phyloP scores from a whole-genome alignment of 1,140 invertebrate genomes.

The Trachelipus rathkii region DNA sequence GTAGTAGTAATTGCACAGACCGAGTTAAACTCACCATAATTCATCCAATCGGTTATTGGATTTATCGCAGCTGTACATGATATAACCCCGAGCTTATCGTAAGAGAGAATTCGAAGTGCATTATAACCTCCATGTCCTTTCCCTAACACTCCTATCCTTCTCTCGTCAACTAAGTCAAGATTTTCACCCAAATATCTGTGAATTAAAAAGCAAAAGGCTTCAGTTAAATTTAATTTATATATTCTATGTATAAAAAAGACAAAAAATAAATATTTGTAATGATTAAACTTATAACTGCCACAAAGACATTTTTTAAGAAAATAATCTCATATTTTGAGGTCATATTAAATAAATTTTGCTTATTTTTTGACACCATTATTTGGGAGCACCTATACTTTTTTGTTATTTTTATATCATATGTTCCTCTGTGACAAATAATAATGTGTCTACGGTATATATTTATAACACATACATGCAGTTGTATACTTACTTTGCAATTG shows the following conservation, averaged over 20 bases:
- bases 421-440: no score
- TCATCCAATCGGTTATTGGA: slow-evolving; percentile 86
- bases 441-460: no score
- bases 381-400: no score
- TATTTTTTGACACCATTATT: no score
- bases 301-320: no score
- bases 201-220: not conserved
- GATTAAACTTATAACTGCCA: no score
- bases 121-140: slow-evolving; percentile 89
- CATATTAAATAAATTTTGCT: no score
- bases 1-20: no score
- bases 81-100: slow-evolving; percentile 69
- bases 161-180: slow-evolving; percentile 75
- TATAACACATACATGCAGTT: no score
- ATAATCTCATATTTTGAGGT: no score
- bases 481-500: slow-evolving; percentile 51
- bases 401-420: no score
- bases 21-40: slow-evolving; percentile 74
- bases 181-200: slow-evolving; percentile 64
- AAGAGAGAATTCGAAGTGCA: slow-evolving; percentile 70
- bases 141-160: slow-evolving; percentile 80
- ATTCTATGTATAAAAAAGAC: not conserved
- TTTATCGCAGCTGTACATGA: slow-evolving; percentile 86
- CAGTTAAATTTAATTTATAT: not conserved
- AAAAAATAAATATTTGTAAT: not conserved